Base-by-base conservation (phyloP, 2,888 invertebrate species). In the Aspidiotus destructor region DNA sequence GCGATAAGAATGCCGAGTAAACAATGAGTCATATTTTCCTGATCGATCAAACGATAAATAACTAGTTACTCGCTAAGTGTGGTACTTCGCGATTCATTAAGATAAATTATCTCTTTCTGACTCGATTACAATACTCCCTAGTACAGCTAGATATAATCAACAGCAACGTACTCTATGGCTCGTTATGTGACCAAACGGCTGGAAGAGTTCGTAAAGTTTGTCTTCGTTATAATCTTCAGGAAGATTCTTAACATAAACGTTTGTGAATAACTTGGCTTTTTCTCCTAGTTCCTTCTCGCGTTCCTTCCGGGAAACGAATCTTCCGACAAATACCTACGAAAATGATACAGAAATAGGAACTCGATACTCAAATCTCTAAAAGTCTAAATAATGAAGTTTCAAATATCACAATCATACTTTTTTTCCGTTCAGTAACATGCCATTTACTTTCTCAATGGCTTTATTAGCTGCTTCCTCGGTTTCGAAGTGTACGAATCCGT, bases 231-330 rank as follows among this genome's bases (percentile, higher is more conserved):
- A 84, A 72, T 95, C 93, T 76, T 99, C 97, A 52, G 92, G 92
- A 79, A 99, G 97, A 80, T 99, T 99, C 80, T 99, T 99, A 52
- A 99, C 91, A 80, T 96, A 99, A 7, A 99, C 96, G 79, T 99
- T 98, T 71, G 96, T 98, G 82, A 96, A 99, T 70, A 91, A 82
- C 78, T 93, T 94, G 64, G 95, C 94, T 77, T 92, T 94, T 78
- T 98, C 97, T 73, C 97, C 98, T 72, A 98, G 83, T 82, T 95
- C 92, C 86, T 94, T 94, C 83, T 97, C 92, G 76, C 98, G 92
- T 81, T 97, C 97, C 77, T 93, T 92, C 75, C 97, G 92, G 72
- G 98, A 94, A 79, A 98, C 92, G 81, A 99, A 99, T 78, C 92
- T 88, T 74, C 99, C 99, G 73, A 99, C 96, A 78, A 92, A 95